phyloP scores from a whole-genome alignment of 2,113 vertebrate genomes.

The Engraulis encrasicolus region DNA sequence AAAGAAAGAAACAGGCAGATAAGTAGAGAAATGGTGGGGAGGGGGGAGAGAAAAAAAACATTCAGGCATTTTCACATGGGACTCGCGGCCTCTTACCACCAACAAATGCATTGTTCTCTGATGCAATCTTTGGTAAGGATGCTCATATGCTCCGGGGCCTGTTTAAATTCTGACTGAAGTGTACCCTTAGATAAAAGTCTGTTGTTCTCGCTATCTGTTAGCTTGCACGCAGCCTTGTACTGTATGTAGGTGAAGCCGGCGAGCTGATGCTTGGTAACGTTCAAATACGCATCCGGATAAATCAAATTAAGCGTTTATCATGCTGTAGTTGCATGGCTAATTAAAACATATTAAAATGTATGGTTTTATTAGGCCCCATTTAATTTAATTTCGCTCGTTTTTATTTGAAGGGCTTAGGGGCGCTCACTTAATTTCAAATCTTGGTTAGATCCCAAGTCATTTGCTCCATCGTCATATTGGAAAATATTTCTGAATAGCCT shows the following conservation, averaged over 20 bases:
- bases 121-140: slow-evolving; percentile 67
- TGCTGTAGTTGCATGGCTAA: neutral
- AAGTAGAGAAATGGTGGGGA: neutral
- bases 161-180: slow-evolving; percentile 67
- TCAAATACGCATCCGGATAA: neutral
- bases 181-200: slow-evolving; percentile 64
- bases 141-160: slow-evolving; percentile 62
- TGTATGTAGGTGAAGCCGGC: neutral
- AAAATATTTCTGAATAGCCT: neutral
- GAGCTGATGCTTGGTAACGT: neutral
- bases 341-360: neutral
- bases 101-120: slow-evolving; percentile 69
- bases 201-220: slow-evolving; percentile 67
- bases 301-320: neutral
- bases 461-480: neutral
- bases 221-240: neutral
- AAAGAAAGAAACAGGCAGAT: neutral
- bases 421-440: neutral
- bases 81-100: slow-evolving; percentile 65
- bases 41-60: neutral
- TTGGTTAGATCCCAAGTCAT: neutral
- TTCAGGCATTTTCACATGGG: slow-evolving; percentile 66
- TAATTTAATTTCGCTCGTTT: neutral
- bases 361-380: neutral
- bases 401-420: neutral